Base-by-base conservation (phyloP, 2,797 vertebrate species). In the Pempheris klunzingeri region DNA sequence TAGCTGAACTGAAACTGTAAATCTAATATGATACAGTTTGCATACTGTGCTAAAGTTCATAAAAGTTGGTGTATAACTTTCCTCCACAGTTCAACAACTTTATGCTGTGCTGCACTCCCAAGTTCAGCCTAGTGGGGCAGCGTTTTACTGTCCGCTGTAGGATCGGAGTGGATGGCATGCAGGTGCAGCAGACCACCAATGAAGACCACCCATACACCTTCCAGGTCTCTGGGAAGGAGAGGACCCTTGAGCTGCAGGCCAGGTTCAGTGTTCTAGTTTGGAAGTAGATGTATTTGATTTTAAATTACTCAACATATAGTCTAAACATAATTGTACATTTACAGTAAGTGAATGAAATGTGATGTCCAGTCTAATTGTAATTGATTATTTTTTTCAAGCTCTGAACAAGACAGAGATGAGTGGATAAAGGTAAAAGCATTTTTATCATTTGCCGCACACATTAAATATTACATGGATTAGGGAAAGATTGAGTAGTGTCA, bases 381-480 rank as follows among this genome's bases (percentile, higher is more conserved):
- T 61, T 53, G 1, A 8, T 10, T 52, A 5, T 39, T 4, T 4
- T n/a, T 7, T 18, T 26, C 18, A 89, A 99, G 98, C 91, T 98
- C 97, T 71, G 95, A 96, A 73, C 95, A 97, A 89, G 96, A 99
- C 74, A 93, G 96, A 84, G 95, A 97, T 83, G 96, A 97, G 82
- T 99, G 97, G 98, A 97, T 99, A 85, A 97, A 98, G 97, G 97
- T 99, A 96, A 83, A 0, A 5, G 5, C 55, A 4, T 50, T 61
- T 54, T 41, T 24, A 8, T 76, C 64, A 34, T 20, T 0, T 66
- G 4, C 50, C 62, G 59, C 5, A 9, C 44, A 38, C 13, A 20
- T 59, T 54, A 22, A 63, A 0, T 44, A 9, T 20, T 10, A 7
- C 0, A 22, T 18, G 4, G 15, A 28, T 54, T 30, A 14, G 24